These are phyloP conservation scores for Odontocolon sp. DNA, from an alignment of 2,888 invertebrate species.

Conservation along the genomic window DNA sequence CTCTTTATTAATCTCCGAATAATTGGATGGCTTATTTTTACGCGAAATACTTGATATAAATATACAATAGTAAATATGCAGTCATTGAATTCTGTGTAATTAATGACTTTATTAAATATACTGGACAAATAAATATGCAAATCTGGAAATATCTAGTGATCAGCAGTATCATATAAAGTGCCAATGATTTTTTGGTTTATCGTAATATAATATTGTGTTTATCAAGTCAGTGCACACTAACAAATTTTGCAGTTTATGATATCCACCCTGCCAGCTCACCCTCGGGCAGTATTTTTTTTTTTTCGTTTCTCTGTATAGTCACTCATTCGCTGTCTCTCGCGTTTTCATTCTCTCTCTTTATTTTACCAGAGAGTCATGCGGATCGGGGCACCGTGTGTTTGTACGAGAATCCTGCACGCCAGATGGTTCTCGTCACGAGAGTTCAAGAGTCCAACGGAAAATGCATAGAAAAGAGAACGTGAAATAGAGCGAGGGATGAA, in stretches of 20 bases:
- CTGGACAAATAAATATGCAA: too few relatives aligned
- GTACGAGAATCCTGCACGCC: conserved; percentile 41
- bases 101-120: too few relatives aligned
- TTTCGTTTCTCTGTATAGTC: conserved; percentile 34
- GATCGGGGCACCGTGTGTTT: conserved; percentile 45
- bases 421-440: conserved; percentile 59
- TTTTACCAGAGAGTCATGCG: conserved; percentile 47
- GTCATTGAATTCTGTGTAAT: too few relatives aligned
- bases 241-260: conserved; percentile 55
- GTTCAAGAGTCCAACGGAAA: conserved; percentile 43
- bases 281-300: conserved; percentile 38
- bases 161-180: too few relatives aligned
- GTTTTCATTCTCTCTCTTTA: conserved; percentile 19
- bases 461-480: conserved; percentile 18
- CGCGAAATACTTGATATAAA: too few relatives aligned
- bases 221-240: conserved; percentile 10
- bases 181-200: too few relatives aligned
- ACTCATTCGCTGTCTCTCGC: conserved; percentile 24
- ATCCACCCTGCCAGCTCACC: conserved; percentile 27
- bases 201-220: too few relatives aligned
- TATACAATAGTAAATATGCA: too few relatives aligned
- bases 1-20: too few relatives aligned
- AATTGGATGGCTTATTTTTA: too few relatives aligned
- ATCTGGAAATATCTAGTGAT: too few relatives aligned
- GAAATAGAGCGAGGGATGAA: conserved; percentile 43